Base-by-base conservation (phyloP, 2,888 invertebrate genomes). In the Molorchus minor region DNA sequence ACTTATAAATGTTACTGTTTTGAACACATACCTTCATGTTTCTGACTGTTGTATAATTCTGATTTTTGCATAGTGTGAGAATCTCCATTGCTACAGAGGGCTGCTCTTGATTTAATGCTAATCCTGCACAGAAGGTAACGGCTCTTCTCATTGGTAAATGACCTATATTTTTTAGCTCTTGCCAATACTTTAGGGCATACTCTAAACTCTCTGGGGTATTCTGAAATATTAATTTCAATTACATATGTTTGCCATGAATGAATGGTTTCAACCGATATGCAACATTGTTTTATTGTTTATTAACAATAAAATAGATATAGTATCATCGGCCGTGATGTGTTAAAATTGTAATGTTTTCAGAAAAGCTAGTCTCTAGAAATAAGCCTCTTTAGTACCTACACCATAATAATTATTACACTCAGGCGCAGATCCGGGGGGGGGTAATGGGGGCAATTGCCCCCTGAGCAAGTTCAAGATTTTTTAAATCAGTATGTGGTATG, bases 71-170 rank as follows among this genome's bases (percentile, higher is more conserved):
- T 1, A 80, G 74, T 2, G 85, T 80, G 47, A 89, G 72, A 43
- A 91, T 83, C 81, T 93, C 92, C 20, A 92, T 65, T 0, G 90
- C 88, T 38, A 87, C 76, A 16, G 88, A 85, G 12, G 91, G 88
- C 19, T 84, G 81, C 13, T 86, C 85, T 76, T 91, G 89, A 41
- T 87, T 88, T 21, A 92, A 69, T 2, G 91, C 89, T 47, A 93
- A 76, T 7, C 81, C 87, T 49, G 88, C 86, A 70, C 88, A 84
- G 73, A 88, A 89, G 12, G 87, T 83, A 0, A 84, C 76, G 1
- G 87, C 84, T 75, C 88, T 85, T 60, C 90, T 81, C 59, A 89
- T 80, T 0, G 89, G 86, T 0, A 73, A 60, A 66, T 85, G 84
- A 0, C 88, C 89, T 13, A 81, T 78, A 29, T 80, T 78, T 29